Base-by-base conservation (phyloP, 1,140 invertebrate species). In the Saccostrea glomerata region DNA sequence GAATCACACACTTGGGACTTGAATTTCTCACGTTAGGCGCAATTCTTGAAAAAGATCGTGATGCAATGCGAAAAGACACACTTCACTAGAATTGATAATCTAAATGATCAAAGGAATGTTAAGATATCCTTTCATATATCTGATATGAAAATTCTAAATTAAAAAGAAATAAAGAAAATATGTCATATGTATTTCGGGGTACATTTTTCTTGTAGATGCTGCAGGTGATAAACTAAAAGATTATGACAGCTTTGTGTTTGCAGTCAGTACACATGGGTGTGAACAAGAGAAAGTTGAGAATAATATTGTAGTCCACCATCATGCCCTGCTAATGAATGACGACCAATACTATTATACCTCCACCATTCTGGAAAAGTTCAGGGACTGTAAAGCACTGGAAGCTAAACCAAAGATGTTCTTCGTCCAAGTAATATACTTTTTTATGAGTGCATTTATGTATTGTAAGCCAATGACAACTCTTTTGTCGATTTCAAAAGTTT, bases 341-440 rank as follows among this genome's bases (percentile, higher is more conserved):
- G 58, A 12, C 4, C 11, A 40, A 9, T 85, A 56, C 23, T 3
- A 30, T n/a, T 40, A 47, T 40, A 85, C 56, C 11, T 6, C 25
- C 6, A 36, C 25, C 0, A 40, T 85, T 20, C 17, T 85, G 15
- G 60, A 63, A 11, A 2, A n/a, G 23, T 85, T 85, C 17, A 60
- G 30, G 11, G 66, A 85, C 0, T 85, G 84, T 15, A 13, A 9
- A 85, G 56, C 56, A n/a, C 36, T 85, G 20, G 30, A 40, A 66
- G 23, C 30, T 12, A 85, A 85, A 63, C 84, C 84, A 6, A 85
- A 85, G 30, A 13, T 85, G 11, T 85, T 85, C 60, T 85, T 85
- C 55, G 36, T 85, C 36, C 84, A 85, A 58, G 84, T 85, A 85
- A 6, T 20, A 7, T 47, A 9, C 47, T 47, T 47, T 47, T 47